Evolutionary conservation across 2,888 invertebrate species (phyloP).

Genomic region (Cremastinae sp.): DNA sequence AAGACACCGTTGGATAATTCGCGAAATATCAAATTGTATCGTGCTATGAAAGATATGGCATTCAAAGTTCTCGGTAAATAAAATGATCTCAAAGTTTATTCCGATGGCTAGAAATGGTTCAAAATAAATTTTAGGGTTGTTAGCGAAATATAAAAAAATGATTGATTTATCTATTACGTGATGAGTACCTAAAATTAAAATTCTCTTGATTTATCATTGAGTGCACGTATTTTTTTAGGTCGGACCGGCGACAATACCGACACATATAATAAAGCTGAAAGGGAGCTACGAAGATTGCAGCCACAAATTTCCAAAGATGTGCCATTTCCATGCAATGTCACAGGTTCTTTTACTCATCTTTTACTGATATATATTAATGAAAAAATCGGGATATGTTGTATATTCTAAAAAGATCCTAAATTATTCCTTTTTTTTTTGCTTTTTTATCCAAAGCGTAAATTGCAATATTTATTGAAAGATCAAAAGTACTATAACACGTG

Average conservation of each 20-base stretch:
- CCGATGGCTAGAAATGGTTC: neutral
- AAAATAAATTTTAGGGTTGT: neutral
- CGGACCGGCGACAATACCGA: slow-evolving; percentile 60
- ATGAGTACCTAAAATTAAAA: too few relatives aligned
- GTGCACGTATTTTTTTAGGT: slow-evolving; percentile 52
- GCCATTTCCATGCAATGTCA: slow-evolving; percentile 73
- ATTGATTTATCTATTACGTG: too few relatives aligned
- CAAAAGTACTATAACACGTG: too few relatives aligned
- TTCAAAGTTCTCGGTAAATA: slow-evolving; percentile 63
- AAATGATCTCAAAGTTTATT: neutral
- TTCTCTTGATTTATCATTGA: slow-evolving; percentile 5
- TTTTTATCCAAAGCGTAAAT: too few relatives aligned
- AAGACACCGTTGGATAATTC: slow-evolving; percentile 67
- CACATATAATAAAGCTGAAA: slow-evolving; percentile 55
- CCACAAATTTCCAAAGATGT: slow-evolving; percentile 54
- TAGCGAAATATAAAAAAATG: neutral
- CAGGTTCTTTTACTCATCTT: slow-evolving; percentile 64
- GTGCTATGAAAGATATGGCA: slow-evolving; percentile 61
- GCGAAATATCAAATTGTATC: slow-evolving; percentile 60
- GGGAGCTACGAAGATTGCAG: slow-evolving; percentile 62
- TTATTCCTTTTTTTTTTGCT: slow-evolving; percentile 1
- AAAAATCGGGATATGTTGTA: neutral
- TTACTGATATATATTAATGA: neutral
- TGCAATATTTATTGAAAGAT: too few relatives aligned
- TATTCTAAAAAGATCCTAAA: neutral